These are phyloP conservation scores for Lacanobia wlatinum DNA, from an alignment of 2,888 invertebrate genomes.

Conservation along the genomic window DNA sequence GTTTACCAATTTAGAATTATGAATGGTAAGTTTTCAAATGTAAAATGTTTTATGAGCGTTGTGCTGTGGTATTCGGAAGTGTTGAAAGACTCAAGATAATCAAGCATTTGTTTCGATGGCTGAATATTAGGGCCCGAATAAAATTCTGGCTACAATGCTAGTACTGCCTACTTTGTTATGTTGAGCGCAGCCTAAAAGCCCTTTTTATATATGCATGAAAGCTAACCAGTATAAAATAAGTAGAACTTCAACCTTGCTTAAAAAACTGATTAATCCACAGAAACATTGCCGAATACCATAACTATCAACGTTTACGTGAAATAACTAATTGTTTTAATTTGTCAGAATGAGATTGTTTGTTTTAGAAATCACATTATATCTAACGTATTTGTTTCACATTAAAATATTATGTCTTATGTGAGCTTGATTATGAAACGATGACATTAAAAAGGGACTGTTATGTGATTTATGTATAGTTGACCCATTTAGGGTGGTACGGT, in stretches of 20 bases:
- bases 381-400: conserved; percentile 50
- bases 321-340: conserved; percentile 43
- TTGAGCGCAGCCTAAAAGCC: conserved; percentile 2
- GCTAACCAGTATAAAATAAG: not conserved
- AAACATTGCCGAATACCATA: conserved; percentile 41
- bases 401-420: conserved; percentile 47
- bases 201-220: not conserved
- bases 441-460: conserved; percentile 61
- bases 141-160: not conserved
- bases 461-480: conserved; percentile 55
- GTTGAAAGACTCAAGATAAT: conserved; percentile 30
- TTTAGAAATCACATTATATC: conserved; percentile 47
- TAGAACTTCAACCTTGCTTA: not conserved
- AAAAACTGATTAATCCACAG: not conserved
- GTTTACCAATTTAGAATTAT: conserved; percentile 81
- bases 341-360: conserved; percentile 60
- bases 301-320: conserved; percentile 16
- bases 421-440: conserved; percentile 53
- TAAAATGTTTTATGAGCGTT: conserved; percentile 67
- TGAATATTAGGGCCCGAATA: not conserved
- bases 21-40: conserved; percentile 68
- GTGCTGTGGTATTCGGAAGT: conserved; percentile 65
- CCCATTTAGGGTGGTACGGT: conserved; percentile 14
- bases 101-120: not conserved
- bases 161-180: not conserved